Conservation (phyloP, 2,797 vertebrate genomes). For the Sphaeramia orbicularis region DNA sequence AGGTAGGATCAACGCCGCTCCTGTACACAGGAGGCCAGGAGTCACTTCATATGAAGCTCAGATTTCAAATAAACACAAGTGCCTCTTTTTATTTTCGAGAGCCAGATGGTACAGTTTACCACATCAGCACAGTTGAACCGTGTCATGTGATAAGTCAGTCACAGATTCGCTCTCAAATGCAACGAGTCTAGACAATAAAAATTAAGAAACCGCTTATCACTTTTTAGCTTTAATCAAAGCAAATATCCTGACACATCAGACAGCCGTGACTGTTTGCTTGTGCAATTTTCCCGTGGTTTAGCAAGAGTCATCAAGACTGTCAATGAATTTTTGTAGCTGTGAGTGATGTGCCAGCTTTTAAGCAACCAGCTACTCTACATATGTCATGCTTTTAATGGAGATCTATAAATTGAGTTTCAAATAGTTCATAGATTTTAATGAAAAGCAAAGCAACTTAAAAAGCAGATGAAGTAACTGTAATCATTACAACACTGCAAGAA, state of each 20-base stretch:
- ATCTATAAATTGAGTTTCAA: too few relatives aligned
- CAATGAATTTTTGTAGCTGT: too few relatives aligned
- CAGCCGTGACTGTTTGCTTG: neutral
- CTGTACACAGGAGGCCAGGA: constrained; percentile 64
- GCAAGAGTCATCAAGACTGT: constrained; percentile 16
- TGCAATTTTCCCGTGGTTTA: constrained; percentile 17
- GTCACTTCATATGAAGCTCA: constrained; percentile 47
- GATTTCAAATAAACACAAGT: constrained; percentile 47
- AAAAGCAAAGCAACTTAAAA: too few relatives aligned
- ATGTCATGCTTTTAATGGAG: too few relatives aligned
- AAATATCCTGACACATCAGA: neutral
- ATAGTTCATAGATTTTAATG: too few relatives aligned
- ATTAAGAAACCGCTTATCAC: neutral
- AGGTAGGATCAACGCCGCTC: constrained; percentile 64
- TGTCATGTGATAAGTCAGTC: constrained; percentile 42
- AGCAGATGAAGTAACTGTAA: too few relatives aligned
- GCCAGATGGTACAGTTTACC: constrained; percentile 40
- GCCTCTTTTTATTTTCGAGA: constrained; percentile 40
- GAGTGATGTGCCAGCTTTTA: too few relatives aligned
- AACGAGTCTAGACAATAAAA: neutral
- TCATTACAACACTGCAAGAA: too few relatives aligned
- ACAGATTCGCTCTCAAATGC: constrained; percentile 4
- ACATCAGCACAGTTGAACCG: constrained; percentile 40
- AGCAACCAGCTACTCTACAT: too few relatives aligned
- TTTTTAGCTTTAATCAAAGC: neutral